Percentiles rank a stretch among this genome's conserved stretches.
These are phyloP conservation scores for Psix sp. DNA, from an alignment of 1,140 invertebrate genomes.

Conservation along the genomic window DNA sequence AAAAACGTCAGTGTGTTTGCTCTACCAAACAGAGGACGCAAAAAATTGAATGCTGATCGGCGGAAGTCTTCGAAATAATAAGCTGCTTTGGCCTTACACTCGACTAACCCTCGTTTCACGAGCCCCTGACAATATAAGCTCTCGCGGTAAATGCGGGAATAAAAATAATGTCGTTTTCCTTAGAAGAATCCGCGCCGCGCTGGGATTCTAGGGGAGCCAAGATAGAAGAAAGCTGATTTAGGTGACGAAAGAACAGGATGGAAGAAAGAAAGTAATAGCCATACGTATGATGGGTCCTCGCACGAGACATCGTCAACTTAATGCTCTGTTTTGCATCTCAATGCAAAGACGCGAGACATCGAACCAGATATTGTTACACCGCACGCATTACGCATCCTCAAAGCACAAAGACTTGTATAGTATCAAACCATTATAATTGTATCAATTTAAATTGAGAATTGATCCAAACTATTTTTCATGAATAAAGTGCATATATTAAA, in stretches of 20 bases:
- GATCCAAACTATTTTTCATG: too few relatives aligned
- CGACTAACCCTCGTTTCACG: conserved; percentile 52
- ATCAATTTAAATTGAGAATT: too few relatives aligned
- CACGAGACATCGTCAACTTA: conserved; percentile 67
- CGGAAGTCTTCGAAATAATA: conserved; percentile 60
- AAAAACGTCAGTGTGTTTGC: conserved; percentile 17
- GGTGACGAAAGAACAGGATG: conserved; percentile 58
- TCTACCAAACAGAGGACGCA: conserved; percentile 20
- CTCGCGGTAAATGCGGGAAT: conserved; percentile 59
- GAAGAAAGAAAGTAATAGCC: conserved; percentile 36
- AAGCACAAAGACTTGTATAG: conserved; percentile 7
- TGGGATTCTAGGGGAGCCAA: conserved; percentile 38
- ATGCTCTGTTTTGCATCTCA: conserved; percentile 74
- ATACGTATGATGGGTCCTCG: conserved; percentile 41
- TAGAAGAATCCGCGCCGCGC: conserved; percentile 42
- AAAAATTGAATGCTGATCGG: conserved; percentile 52
- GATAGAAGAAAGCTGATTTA: conserved; percentile 54
- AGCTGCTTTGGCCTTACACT: conserved; percentile 56
- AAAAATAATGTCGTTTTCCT: conserved; percentile 60
- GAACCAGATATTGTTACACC: conserved; percentile 60
- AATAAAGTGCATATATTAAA: too few relatives aligned
- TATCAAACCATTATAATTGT: conserved; percentile 19
- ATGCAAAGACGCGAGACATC: conserved; percentile 63
- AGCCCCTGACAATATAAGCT: conserved; percentile 52
- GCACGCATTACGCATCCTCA: conserved; percentile 25